Evolutionary conservation across 2,888 invertebrate species (phyloP).

Genomic region (Dryobotodes eremita): DNA sequence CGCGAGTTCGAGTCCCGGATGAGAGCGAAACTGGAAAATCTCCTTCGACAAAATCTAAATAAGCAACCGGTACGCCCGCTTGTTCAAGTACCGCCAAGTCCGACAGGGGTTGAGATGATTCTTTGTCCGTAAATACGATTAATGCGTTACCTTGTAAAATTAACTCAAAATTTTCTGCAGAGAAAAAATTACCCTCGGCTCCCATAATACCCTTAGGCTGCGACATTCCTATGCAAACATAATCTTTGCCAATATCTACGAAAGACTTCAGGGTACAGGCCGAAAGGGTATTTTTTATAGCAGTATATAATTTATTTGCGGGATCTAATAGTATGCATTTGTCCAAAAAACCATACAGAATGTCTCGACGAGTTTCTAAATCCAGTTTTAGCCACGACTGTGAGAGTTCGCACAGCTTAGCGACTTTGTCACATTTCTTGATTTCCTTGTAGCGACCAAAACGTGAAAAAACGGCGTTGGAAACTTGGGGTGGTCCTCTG

Average conservation of each 20-base stretch:
- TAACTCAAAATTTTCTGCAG: conserved; percentile 27
- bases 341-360: conserved; percentile 38
- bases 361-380: conserved; percentile 39
- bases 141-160: conserved; percentile 57
- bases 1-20: conserved; percentile 39
- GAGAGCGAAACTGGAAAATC: not conserved
- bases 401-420: conserved; percentile 20
- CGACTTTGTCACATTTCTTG: not conserved
- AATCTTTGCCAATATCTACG: conserved; percentile 55
- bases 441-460: fast-evolving
- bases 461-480: conserved; percentile 46
- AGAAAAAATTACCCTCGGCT: not conserved
- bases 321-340: not conserved
- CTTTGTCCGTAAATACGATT: fast-evolving
- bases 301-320: not conserved
- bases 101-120: not conserved
- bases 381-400: conserved; percentile 50
- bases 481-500: conserved; percentile 68
- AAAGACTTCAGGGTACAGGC: conserved; percentile 37
- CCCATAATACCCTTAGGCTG: conserved; percentile 16
- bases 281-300: conserved; percentile 4
- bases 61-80: conserved; percentile 44
- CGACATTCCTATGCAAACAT: conserved; percentile 59
- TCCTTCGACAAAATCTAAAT: not conserved
- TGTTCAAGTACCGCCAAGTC: conserved; percentile 11